Conservation (phyloP, 2,113 vertebrate species). For the Tinamus guttatus region DNA sequence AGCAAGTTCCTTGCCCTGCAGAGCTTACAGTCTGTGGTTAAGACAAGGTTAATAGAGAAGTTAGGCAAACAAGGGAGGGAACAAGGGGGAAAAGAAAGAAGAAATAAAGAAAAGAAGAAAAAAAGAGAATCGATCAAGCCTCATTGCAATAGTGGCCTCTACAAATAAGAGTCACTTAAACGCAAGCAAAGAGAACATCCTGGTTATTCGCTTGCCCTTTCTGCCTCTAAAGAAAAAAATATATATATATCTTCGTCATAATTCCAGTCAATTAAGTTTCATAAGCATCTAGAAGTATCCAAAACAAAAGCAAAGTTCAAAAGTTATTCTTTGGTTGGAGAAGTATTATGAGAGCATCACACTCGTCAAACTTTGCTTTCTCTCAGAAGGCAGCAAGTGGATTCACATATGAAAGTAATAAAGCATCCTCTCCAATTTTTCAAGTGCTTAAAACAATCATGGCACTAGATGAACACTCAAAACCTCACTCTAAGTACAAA, state of each 20-base stretch:
- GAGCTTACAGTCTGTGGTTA: constrained; percentile 26
- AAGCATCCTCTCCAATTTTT: constrained; percentile 38
- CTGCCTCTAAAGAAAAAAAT: not conserved
- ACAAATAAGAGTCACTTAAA: not conserved
- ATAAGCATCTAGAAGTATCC: constrained; percentile 36
- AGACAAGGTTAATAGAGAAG: constrained; percentile 49
- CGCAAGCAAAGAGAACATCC: not conserved
- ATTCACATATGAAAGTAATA: constrained; percentile 66
- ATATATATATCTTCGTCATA: not conserved
- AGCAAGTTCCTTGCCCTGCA: constrained; percentile 15
- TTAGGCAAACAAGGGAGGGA: constrained; percentile 25
- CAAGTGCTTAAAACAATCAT: constrained; percentile 56
- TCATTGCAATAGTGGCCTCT: not conserved
- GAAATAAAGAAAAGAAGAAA: not conserved
- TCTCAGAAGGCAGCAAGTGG: constrained; percentile 16
- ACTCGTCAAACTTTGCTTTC: constrained; percentile 4
- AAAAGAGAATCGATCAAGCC: not conserved
- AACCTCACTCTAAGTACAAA: constrained; percentile 16
- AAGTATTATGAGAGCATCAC: constrained; percentile 21
- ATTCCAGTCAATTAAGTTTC: constrained; percentile 52
- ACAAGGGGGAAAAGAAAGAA: not conserved
- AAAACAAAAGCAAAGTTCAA: constrained; percentile 61
- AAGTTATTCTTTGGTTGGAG: constrained; percentile 61
- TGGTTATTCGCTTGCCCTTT: not conserved
- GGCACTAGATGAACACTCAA: not conserved